Evolutionary conservation across 2,888 invertebrate genomes (phyloP).

Genomic region (Parasteatoda lunata): DNA sequence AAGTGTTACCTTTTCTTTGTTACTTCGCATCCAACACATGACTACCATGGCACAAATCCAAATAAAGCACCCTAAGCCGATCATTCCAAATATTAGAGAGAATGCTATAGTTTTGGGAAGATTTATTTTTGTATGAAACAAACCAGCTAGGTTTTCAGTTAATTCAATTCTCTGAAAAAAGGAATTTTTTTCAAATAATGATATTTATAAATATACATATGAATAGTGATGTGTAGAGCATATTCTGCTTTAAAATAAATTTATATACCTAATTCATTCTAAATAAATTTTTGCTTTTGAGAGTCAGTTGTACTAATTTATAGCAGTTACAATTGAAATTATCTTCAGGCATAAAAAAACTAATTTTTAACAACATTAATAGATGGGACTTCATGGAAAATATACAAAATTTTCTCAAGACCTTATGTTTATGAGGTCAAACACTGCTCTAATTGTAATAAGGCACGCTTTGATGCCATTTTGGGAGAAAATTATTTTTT

Average conservation of each 20-base stretch:
- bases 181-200: background rate
- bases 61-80: conserved; percentile 36
- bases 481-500: background rate
- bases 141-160: conserved; percentile 47
- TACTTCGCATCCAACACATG: conserved; percentile 21
- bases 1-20: conserved; percentile 29
- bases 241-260: too few species aligned
- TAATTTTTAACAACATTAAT: background rate
- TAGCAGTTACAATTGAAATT: background rate
- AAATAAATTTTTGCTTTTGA: too few species aligned
- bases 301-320: background rate
- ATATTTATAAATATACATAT: background rate
- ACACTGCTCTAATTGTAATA: background rate
- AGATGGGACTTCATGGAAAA: background rate
- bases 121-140: conserved; percentile 49
- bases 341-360: background rate
- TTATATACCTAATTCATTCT: too few species aligned
- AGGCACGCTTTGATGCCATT: background rate
- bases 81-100: conserved; percentile 44
- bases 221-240: too few species aligned
- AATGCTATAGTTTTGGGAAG: conserved; percentile 45
- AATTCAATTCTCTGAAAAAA: conserved; percentile 46
- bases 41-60: conserved; percentile 31
- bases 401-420: too few species aligned
- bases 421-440: background rate